Percentiles rank a stretch among this genome's conserved stretches.
phyloP scores from a whole-genome alignment of 2,888 invertebrate genomes.

The Drosophila helvetica region DNA sequence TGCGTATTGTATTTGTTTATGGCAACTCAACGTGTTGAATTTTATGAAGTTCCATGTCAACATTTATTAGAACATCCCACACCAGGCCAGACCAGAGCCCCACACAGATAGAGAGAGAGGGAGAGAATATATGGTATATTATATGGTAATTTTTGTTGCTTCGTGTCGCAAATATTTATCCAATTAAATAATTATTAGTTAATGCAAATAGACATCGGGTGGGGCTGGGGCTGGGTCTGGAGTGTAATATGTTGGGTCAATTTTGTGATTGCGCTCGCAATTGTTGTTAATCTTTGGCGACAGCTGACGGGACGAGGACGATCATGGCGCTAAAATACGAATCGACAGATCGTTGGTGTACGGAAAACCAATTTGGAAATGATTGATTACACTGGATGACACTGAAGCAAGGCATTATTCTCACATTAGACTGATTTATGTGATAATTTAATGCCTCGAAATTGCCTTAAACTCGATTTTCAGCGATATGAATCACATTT shows the following conservation, averaged over 20 bases:
- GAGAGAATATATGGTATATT: conserved; percentile 11
- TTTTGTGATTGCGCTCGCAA: conserved; percentile 51
- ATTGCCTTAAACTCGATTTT: background rate
- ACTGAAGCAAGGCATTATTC: background rate
- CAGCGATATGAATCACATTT: conserved; percentile 25
- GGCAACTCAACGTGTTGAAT: conserved; percentile 60
- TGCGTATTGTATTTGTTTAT: conserved; percentile 62
- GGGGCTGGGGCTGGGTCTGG: no score
- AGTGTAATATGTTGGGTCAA: conserved; percentile 53
- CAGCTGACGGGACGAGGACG: conserved; percentile 66
- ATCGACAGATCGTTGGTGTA: conserved; percentile 12
- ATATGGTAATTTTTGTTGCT: conserved; percentile 30
- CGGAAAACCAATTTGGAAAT: conserved; percentile 12
- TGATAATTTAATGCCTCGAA: background rate
- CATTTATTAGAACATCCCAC: conserved; percentile 35
- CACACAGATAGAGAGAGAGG: background rate
- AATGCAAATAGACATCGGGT: conserved; percentile 66
- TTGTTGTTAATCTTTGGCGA: conserved; percentile 68
- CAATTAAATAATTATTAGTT: conserved; percentile 72
- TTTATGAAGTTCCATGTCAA: conserved; percentile 62
- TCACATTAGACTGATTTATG: background rate
- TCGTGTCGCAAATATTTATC: conserved; percentile 73
- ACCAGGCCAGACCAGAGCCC: background rate
- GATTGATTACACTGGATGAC: conserved; percentile 53
- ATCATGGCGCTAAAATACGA: conserved; percentile 25